These are phyloP conservation scores for Penaeus chinensis DNA, from an alignment of 1,140 invertebrate genomes.

Conservation along the genomic window DNA sequence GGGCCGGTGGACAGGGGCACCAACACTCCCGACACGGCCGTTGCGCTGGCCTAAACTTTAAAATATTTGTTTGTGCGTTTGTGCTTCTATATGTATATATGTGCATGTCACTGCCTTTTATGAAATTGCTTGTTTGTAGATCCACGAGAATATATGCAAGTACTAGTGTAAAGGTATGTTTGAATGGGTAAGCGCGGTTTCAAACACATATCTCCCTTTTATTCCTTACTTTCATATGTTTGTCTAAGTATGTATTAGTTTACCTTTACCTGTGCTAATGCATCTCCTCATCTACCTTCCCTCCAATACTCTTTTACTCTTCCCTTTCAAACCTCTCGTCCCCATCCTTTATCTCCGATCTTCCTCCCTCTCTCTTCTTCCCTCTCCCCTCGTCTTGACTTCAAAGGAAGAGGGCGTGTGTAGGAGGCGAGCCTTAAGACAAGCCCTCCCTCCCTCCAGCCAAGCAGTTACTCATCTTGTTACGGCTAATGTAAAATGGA, in stretches of 20 bases:
- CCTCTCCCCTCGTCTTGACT: not conserved
- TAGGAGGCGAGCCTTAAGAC: too few relatives aligned
- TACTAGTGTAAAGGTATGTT: not conserved
- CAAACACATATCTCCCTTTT: not conserved
- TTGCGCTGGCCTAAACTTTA: too few relatives aligned
- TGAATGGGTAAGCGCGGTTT: not conserved
- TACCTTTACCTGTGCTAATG: not conserved
- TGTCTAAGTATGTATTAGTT: not conserved
- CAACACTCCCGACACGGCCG: too few relatives aligned
- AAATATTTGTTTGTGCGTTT: not conserved
- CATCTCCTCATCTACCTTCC: not conserved
- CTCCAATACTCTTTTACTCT: too few relatives aligned
- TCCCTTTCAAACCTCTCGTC: not conserved
- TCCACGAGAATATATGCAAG: not conserved
- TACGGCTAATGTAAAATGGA: slow-evolving; percentile 52
- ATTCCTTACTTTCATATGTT: not conserved
- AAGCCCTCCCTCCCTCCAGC: not conserved
- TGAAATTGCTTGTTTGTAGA: not conserved
- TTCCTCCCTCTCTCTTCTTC: not conserved
- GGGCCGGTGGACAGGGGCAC: too few relatives aligned
- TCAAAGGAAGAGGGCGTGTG: too few relatives aligned
- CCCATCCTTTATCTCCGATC: slow-evolving; percentile 1
- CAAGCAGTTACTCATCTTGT: slow-evolving; percentile 49
- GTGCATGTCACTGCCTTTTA: not conserved
- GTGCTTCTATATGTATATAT: not conserved